Evolutionary conservation across 2,888 invertebrate species (phyloP).

Genomic region (Tetropium fuscum): DNA sequence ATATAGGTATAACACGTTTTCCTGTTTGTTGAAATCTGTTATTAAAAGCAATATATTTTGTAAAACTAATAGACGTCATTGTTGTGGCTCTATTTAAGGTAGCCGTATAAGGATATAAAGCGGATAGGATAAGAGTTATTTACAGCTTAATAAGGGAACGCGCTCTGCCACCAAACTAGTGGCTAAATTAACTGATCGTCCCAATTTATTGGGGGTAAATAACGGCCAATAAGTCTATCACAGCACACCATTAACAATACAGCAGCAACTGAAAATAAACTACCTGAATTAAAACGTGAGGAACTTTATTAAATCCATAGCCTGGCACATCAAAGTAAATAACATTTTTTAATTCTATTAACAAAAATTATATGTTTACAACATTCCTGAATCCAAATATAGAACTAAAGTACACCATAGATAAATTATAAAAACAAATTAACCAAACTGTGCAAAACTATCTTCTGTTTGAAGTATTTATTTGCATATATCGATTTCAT

Average conservation of each 20-base stretch:
- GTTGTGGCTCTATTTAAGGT: slow-evolving; percentile 6
- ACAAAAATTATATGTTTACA: too few relatives aligned
- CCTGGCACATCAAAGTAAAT: too few relatives aligned
- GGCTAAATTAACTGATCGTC: slow-evolving; percentile 65
- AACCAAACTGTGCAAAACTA: slow-evolving; percentile 87
- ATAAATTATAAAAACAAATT: too few relatives aligned
- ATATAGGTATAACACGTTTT: too few relatives aligned
- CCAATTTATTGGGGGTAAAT: slow-evolving; percentile 65
- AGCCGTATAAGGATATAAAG: not conserved
- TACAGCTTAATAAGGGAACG: slow-evolving; percentile 45
- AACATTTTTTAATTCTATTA: too few relatives aligned
- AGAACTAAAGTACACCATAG: too few relatives aligned
- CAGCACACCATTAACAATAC: slow-evolving; percentile 48
- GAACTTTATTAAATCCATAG: slow-evolving; percentile 27
- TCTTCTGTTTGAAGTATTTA: slow-evolving; percentile 82
- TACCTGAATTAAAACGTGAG: slow-evolving; percentile 48
- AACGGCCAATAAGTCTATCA: slow-evolving; percentile 66
- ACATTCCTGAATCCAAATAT: too few relatives aligned
- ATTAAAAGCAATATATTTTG: slow-evolving; percentile 2
- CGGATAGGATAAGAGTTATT: slow-evolving; percentile 34
- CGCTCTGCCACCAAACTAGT: slow-evolving; percentile 33
- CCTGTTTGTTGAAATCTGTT: too few relatives aligned
- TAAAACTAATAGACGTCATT: slow-evolving; percentile 19
- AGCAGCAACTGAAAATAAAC: slow-evolving; percentile 39
- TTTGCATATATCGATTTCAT: not conserved